Evolutionary conservation across 2,797 vertebrate species (phyloP), one percentile per base, ranked within the genome.

Genomic region (Parauchenoglanis ngamensis): DNA sequence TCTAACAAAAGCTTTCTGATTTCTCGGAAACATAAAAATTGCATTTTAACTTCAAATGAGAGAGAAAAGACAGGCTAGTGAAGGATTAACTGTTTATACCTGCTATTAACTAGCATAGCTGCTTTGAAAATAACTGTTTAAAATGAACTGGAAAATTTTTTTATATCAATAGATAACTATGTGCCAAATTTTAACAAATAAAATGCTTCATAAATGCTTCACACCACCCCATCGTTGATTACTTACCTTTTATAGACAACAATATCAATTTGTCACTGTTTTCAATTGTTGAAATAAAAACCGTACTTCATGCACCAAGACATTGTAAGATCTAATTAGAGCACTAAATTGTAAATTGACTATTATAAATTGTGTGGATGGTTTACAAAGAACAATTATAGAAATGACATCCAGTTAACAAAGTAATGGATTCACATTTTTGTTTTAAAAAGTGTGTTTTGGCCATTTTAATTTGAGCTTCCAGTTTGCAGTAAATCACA

Each of bases 291-390:
- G 52, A 52, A 31, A 40, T n/a, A 21, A 61, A 80, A 23, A 25
- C 11, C 25, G 11, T 15, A 44, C 78, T 61, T 40, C 21, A 7
- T 57, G 54, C 28, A 59, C 56, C 59, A 35, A 31, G 52, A 21
- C 28, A 57, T 79, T 79, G 3, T 23, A 82, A 49, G 25, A 65
- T 49, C 79, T 67, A 83, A 67, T 67, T 82, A 67, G 61, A 21
- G 44, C 15, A 83, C 52, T 35, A 56, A 78, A 56, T 57, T 31
- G 3, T 7, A 57, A 57, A 57, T 78, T 78, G 17, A 56, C 2
- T 56, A 35, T 15, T 54, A 7, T 82, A 17, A 49, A 40, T 65
- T 31, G 44, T 28, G 61, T 21, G 61, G 46, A n/a, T 83, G 61
- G 31, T 28, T 52, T 49, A 28, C 23, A 65, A 67, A 67, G 59